Conservation (phyloP, 2,113 vertebrate species). For the Myotis brandtii region DNA sequence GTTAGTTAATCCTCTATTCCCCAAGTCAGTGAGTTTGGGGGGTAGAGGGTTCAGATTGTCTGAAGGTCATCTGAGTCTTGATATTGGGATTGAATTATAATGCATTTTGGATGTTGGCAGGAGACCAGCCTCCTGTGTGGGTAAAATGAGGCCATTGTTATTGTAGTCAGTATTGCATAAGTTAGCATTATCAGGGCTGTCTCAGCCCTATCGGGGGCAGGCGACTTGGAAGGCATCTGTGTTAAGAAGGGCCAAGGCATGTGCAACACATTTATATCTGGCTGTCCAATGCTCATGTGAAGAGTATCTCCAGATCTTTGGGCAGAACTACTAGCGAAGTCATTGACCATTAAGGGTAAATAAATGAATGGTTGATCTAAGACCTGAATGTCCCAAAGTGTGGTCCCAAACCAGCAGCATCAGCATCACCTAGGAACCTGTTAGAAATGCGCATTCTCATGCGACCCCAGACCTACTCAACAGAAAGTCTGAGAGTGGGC, state of each 20-base stretch:
- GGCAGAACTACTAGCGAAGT: background rate
- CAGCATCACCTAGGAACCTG: background rate
- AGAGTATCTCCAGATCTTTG: background rate
- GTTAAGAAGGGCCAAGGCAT: background rate
- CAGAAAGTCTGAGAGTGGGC: background rate
- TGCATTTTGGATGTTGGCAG: conserved; percentile 55
- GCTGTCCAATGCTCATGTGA: background rate
- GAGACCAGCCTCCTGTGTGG: background rate
- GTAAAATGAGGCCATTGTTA: background rate
- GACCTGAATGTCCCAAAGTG: background rate
- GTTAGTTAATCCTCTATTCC: conserved; percentile 29
- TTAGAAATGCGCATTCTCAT: background rate
- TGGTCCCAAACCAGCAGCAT: background rate
- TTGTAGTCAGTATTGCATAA: background rate
- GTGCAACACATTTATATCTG: background rate
- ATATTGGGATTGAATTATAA: conserved; percentile 56
- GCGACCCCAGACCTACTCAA: background rate
- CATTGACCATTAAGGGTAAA: background rate
- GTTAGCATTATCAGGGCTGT: background rate
- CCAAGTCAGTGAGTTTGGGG: background rate
- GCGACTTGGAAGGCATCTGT: background rate
- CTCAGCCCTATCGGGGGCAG: background rate
- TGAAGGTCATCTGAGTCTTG: conserved; percentile 58
- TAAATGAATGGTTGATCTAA: background rate
- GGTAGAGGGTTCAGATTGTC: conserved; percentile 28